These are phyloP conservation scores for Microtus oregoni DNA, from an alignment of 2,113 vertebrate species.

Conservation along the genomic window DNA sequence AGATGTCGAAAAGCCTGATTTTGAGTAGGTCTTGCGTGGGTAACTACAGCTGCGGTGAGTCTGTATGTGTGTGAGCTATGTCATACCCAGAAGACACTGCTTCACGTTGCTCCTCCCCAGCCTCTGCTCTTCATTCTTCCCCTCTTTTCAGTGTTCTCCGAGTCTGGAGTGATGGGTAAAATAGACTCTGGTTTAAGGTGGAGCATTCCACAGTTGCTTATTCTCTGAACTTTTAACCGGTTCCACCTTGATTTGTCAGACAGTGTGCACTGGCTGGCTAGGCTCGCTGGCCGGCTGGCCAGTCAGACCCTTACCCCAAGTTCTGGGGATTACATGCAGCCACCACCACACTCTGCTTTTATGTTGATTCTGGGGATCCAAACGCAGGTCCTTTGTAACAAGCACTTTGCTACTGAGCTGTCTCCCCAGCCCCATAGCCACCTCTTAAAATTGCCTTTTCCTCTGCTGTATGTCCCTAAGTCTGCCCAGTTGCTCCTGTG, in stretches of 20 bases:
- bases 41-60: neutral
- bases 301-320: neutral
- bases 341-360: neutral
- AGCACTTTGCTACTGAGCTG: neutral
- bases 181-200: neutral
- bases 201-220: neutral
- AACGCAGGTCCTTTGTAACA: neutral
- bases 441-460: neutral
- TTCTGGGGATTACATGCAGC: neutral
- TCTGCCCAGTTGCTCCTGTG: neutral
- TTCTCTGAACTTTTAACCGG: neutral
- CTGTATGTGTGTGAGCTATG: neutral
- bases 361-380: neutral
- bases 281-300: neutral
- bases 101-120: neutral
- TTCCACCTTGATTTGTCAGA: neutral
- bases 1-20: neutral
- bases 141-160: neutral
- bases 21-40: neutral
- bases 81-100: neutral
- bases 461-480: fast-evolving
- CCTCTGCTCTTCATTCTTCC: neutral
- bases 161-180: neutral
- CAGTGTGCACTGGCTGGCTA: neutral
- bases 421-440: neutral